phyloP scores from a whole-genome alignment of 2,113 vertebrate species.

The Myocastor coypus region DNA sequence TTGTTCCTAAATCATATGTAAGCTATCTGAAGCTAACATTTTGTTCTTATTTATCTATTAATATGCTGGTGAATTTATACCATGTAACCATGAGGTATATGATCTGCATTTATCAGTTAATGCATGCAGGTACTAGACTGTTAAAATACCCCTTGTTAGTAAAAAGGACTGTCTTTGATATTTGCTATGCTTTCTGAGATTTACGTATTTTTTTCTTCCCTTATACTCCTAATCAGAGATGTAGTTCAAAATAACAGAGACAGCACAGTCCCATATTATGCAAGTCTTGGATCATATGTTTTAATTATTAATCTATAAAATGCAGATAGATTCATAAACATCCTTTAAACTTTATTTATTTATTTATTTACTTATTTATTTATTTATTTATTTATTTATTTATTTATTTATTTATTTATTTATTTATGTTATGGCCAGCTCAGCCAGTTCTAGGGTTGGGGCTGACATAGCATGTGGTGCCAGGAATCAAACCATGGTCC shows the following conservation, averaged over 20 bases:
- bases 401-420: no score
- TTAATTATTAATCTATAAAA: background rate
- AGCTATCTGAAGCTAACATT: background rate
- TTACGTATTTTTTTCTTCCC: background rate
- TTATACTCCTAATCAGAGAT: background rate
- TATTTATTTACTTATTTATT: no score
- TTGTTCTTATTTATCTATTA: background rate
- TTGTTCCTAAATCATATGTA: background rate
- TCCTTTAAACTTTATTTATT: no score
- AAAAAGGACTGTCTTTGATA: background rate
- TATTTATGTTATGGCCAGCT: no score
- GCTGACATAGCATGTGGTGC: no score
- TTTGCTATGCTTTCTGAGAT: background rate
- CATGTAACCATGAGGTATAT: background rate
- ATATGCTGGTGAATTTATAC: background rate
- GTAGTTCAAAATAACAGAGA: background rate
- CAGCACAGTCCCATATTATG: background rate
- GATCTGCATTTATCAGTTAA: background rate
- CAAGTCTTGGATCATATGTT: background rate
- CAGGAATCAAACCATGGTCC: no score
- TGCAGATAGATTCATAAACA: slow-evolving; percentile 6
- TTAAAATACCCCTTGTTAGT: background rate
- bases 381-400: no score
- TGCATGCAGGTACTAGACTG: background rate
- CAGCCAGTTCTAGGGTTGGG: no score